These are phyloP conservation scores for Drosophila subquinaria DNA, from an alignment of 2,888 invertebrate genomes.

Conservation along the genomic window DNA sequence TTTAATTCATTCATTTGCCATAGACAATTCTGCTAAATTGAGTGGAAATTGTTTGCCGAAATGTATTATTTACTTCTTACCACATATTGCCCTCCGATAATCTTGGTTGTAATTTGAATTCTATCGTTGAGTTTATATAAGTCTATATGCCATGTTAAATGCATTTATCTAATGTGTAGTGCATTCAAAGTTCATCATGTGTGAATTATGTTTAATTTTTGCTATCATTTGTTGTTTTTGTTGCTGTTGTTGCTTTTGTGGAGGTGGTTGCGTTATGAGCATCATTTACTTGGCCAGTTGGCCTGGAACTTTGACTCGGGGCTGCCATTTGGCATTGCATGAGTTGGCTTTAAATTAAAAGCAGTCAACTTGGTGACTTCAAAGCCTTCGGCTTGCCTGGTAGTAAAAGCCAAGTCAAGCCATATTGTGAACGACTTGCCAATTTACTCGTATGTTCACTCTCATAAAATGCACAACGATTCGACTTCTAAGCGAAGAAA, in stretches of 20 bases:
- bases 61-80: too few relatives aligned
- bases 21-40: too few relatives aligned
- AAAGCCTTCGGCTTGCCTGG: slow-evolving; percentile 16
- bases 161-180: background rate
- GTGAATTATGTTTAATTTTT: slow-evolving; percentile 1
- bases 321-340: slow-evolving; percentile 37
- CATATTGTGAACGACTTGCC: slow-evolving; percentile 36
- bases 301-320: slow-evolving; percentile 46
- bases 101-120: too few relatives aligned
- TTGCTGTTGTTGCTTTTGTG: slow-evolving; percentile 12
- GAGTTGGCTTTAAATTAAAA: slow-evolving; percentile 46
- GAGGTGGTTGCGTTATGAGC: slow-evolving; percentile 14
- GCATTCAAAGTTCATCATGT: slow-evolving; percentile 12
- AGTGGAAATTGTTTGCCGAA: too few relatives aligned
- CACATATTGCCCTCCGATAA: too few relatives aligned
- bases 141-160: too few relatives aligned
- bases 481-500: too few relatives aligned
- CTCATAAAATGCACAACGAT: too few relatives aligned
- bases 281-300: slow-evolving; percentile 53
- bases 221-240: slow-evolving; percentile 1
- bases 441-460: slow-evolving; percentile 4
- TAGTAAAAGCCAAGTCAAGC: slow-evolving; percentile 24
- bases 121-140: too few relatives aligned
- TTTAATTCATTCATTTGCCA: too few relatives aligned
- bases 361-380: slow-evolving; percentile 25